Conservation (phyloP, 2,888 invertebrate species). For the Napeogenes sylphis region DNA sequence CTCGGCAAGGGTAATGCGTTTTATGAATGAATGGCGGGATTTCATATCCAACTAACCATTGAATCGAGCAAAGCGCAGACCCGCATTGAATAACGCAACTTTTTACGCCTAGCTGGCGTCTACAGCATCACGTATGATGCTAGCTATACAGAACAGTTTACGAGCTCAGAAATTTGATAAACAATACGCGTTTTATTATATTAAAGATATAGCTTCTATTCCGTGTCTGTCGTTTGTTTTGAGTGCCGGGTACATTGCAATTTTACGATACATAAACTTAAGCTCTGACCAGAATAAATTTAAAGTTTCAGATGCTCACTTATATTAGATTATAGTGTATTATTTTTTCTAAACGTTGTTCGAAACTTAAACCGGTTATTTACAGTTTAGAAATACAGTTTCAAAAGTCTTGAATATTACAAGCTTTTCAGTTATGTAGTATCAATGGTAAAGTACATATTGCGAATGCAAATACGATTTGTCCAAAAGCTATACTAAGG, state of each 20-base stretch:
- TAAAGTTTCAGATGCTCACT: constrained; percentile 43
- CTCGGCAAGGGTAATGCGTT: constrained; percentile 62
- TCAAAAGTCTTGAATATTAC: background rate
- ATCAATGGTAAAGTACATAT: constrained; percentile 6
- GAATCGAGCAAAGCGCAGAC: constrained; percentile 53
- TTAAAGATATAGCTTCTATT: constrained; percentile 44
- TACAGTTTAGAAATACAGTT: too few relatives aligned
- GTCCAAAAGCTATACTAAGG: constrained; percentile 56
- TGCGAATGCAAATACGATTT: constrained; percentile 46
- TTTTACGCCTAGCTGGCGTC: constrained; percentile 24
- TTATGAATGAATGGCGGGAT: constrained; percentile 72
- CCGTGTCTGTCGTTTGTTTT: constrained; percentile 31
- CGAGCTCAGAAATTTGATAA: constrained; percentile 32
- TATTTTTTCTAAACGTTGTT: constrained; percentile 28
- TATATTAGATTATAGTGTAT: constrained; percentile 32
- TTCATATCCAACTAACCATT: constrained; percentile 65
- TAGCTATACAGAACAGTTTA: constrained; percentile 41
- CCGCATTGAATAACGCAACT: constrained; percentile 31
- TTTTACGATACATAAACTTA: constrained; percentile 59
- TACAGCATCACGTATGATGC: constrained; percentile 30
- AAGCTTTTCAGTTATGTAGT: background rate
- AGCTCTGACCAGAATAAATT: constrained; percentile 43
- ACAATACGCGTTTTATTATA: constrained; percentile 32
- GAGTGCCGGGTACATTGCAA: constrained; percentile 39
- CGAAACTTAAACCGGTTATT: background rate